Evolutionary conservation across 2,888 invertebrate genomes (phyloP).

Genomic region (Diaphora mendica): DNA sequence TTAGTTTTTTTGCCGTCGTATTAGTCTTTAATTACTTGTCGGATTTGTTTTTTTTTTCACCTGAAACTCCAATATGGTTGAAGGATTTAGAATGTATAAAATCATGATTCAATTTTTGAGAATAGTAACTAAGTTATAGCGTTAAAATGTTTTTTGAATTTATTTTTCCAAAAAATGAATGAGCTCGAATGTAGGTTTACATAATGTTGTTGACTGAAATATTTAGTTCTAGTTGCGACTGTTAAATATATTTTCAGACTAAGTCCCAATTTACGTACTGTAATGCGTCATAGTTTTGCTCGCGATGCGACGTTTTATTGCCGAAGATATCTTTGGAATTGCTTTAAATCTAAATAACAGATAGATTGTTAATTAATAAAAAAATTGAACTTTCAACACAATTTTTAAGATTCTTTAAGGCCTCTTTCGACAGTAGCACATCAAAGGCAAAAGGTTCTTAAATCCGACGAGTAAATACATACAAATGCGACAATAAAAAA

Average conservation of each 20-base stretch:
- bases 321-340: not conserved
- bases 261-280: constrained; percentile 13
- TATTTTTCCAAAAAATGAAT: not conserved
- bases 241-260: constrained; percentile 33
- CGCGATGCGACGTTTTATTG: constrained; percentile 6
- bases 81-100: not conserved
- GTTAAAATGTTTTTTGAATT: not conserved
- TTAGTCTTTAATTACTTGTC: not conserved
- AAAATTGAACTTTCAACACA: too few relatives aligned
- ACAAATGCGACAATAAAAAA: not conserved
- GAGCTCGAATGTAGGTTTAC: not conserved
- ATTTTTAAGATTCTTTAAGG: not conserved
- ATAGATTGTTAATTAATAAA: not conserved
- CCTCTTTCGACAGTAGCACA: not conserved
- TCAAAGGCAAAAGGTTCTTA: not conserved
- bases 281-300: constrained; percentile 12
- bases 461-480: not conserved
- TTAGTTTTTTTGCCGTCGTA: not conserved
- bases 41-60: not conserved
- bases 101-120: not conserved
- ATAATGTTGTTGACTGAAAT: not conserved
- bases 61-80: not conserved
- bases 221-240: constrained; percentile 11
- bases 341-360: not conserved
- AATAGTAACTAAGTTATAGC: not conserved